These are phyloP conservation scores for Cherax quadricarinatus DNA, from an alignment of 1,140 invertebrate genomes.

Conservation along the genomic window DNA sequence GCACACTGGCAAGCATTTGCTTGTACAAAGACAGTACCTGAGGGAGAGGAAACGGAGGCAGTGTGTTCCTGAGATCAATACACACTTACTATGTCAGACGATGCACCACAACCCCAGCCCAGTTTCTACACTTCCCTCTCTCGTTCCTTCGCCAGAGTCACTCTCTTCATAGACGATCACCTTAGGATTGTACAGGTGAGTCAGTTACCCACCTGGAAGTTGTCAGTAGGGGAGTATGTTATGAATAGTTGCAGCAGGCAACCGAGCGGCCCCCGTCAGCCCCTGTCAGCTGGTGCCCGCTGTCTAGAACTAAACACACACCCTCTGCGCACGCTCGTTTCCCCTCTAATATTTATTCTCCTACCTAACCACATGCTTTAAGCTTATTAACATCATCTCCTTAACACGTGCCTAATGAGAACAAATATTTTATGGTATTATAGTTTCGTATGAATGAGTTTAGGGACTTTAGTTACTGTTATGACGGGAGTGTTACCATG, in stretches of 20 bases:
- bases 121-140: slow-evolving; percentile 41
- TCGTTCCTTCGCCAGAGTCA: slow-evolving; percentile 48
- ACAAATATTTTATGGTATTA: not conserved
- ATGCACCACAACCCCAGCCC: slow-evolving; percentile 61
- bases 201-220: slow-evolving; percentile 15
- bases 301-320: not conserved
- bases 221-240: not conserved
- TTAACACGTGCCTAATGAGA: no score
- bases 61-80: slow-evolving; percentile 51
- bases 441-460: not conserved
- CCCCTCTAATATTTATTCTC: not conserved
- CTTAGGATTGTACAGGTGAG: slow-evolving; percentile 62
- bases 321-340: slow-evolving; percentile 24
- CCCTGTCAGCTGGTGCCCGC: slow-evolving; percentile 61
- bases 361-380: no score
- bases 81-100: slow-evolving; percentile 50
- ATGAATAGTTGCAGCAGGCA: slow-evolving; percentile 52
- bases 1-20: no score
- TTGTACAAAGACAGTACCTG: no score
- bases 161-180: slow-evolving; percentile 47
- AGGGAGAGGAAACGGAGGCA: not conserved
- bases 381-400: no score
- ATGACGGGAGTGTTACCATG: slow-evolving; percentile 36
- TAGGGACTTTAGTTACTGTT: slow-evolving; percentile 23
- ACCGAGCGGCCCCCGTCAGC: slow-evolving; percentile 33